Conservation (phyloP, 2,113 vertebrate species). For the Synchiropus splendidus region DNA sequence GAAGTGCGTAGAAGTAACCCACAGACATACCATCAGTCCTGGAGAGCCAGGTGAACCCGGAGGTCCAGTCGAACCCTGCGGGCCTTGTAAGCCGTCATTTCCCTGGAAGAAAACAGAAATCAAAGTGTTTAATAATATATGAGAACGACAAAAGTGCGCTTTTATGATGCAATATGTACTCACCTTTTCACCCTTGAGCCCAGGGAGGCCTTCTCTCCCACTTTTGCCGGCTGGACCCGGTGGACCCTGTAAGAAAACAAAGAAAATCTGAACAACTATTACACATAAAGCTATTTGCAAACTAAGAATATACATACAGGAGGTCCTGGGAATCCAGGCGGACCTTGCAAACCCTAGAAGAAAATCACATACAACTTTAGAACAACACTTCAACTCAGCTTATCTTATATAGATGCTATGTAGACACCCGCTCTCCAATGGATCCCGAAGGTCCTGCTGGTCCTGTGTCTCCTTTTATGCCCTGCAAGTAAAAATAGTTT, state of each 20-base stretch:
- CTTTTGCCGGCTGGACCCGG: constrained; percentile 82
- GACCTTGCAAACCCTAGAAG: constrained; percentile 84
- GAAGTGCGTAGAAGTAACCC: too few species aligned
- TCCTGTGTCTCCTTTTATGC: constrained; percentile 82
- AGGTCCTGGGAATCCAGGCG: constrained; percentile 83
- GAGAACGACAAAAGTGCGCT: background rate
- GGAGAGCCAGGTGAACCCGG: constrained; percentile 75
- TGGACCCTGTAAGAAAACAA: constrained; percentile 65
- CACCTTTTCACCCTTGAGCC: constrained; percentile 82
- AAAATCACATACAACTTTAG: constrained; percentile 1
- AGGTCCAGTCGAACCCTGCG: constrained; percentile 67
- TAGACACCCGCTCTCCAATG: constrained; percentile 79
- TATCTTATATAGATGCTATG: background rate
- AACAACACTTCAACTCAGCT: background rate
- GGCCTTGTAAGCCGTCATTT: constrained; percentile 72
- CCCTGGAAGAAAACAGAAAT: constrained; percentile 63
- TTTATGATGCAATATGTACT: constrained; percentile 1
- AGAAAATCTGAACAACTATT: background rate
- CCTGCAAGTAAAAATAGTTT: constrained; percentile 59
- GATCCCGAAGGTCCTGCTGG: constrained; percentile 67
- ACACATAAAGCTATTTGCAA: background rate
- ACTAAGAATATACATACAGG: constrained; percentile 65
- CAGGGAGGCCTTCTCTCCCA: constrained; percentile 70
- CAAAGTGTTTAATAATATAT: background rate
- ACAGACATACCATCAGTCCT: constrained; percentile 59